Evolutionary conservation across 2,797 vertebrate genomes (phyloP).

Genomic region (Typhlichthys eigenmanni): DNA sequence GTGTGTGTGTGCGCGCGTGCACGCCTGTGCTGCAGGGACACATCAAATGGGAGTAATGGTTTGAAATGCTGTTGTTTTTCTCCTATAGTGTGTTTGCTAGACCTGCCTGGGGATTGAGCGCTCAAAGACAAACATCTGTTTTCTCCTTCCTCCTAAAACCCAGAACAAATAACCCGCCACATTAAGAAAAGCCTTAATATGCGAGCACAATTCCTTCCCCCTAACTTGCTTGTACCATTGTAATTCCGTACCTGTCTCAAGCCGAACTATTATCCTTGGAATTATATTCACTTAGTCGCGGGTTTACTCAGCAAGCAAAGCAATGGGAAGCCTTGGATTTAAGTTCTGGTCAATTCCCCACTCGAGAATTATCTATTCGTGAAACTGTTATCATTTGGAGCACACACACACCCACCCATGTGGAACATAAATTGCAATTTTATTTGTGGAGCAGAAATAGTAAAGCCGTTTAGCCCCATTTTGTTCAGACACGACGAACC

Average conservation of each 20-base stretch:
- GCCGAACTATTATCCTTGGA: conserved; percentile 41
- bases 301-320: conserved; percentile 41
- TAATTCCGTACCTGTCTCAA: conserved; percentile 53
- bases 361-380: conserved; percentile 34
- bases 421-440: no score
- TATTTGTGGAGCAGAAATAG: no score
- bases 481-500: no score
- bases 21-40: conserved; percentile 5
- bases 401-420: no score
- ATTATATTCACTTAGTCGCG: conserved; percentile 52
- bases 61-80: conserved; percentile 33
- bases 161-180: conserved; percentile 41
- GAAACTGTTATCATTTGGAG: conserved; percentile 22
- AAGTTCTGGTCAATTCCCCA: conserved; percentile 28
- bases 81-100: conserved; percentile 26
- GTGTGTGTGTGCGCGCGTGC: conserved; percentile 11
- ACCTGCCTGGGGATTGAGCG: conserved; percentile 49
- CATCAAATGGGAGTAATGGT: conserved; percentile 31
- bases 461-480: no score
- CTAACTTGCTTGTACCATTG: conserved; percentile 36
- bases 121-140: conserved; percentile 70
- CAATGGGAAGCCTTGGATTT: conserved; percentile 7
- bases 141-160: conserved; percentile 36
- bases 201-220: conserved; percentile 27
- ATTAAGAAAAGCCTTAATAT: conserved; percentile 46